These are phyloP conservation scores for Aphaenogaster ashmeadi DNA, from an alignment of 1,140 invertebrate genomes.

Conservation along the genomic window DNA sequence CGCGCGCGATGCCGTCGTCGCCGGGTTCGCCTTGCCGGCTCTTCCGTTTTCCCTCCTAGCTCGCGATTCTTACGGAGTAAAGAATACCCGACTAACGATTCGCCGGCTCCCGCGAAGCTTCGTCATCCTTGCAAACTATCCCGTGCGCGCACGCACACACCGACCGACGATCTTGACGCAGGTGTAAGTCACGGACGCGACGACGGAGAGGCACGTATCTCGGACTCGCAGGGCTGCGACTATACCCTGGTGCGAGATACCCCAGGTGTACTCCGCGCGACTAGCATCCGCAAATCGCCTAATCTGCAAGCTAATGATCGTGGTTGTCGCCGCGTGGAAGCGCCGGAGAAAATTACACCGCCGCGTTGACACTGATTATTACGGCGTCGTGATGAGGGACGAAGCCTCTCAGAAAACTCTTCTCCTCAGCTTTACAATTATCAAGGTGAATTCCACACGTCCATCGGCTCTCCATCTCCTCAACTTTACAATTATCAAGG, in stretches of 20 bases:
- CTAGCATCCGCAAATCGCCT: slow-evolving; percentile 29
- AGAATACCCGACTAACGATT: slow-evolving; percentile 79
- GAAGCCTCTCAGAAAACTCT: neutral
- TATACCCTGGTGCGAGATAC: neutral
- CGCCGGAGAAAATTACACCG: slow-evolving; percentile 35
- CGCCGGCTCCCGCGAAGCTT: slow-evolving; percentile 72
- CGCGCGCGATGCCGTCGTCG: neutral
- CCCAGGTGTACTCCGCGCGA: neutral
- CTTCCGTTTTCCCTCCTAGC: slow-evolving; percentile 41
- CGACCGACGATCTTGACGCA: slow-evolving; percentile 1
- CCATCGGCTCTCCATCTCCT: neutral
- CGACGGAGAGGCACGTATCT: neutral
- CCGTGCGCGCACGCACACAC: neutral
- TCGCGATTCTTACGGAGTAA: slow-evolving; percentile 48
- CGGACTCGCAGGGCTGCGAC: slow-evolving; percentile 28
- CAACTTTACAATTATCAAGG: slow-evolving; percentile 3
- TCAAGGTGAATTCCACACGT: neutral
- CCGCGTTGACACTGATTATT: slow-evolving; percentile 56
- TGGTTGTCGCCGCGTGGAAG: slow-evolving; percentile 45
- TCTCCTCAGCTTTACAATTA: neutral
- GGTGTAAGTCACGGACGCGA: slow-evolving; percentile 15
- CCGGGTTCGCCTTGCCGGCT: neutral
- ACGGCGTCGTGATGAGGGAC: slow-evolving; percentile 21
- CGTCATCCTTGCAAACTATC: slow-evolving; percentile 81
- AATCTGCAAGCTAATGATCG: slow-evolving; percentile 54